Conservation (phyloP, 2,888 invertebrate genomes). For the Nomada lathburiana region DNA sequence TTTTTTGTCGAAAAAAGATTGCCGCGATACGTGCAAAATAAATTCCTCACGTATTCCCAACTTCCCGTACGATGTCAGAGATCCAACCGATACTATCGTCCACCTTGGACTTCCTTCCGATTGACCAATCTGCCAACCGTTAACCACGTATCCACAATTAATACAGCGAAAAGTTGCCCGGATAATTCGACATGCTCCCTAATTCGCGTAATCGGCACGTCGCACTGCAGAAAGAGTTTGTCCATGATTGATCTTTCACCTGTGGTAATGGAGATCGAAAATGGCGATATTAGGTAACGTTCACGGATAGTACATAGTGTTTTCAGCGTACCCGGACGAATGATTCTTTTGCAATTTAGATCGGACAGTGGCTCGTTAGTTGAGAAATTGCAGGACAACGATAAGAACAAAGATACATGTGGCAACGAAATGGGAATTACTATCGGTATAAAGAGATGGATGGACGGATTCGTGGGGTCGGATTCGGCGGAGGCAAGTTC, state of each 20-base stretch:
- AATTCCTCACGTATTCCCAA: slow-evolving; percentile 69
- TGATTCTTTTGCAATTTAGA: slow-evolving; percentile 23
- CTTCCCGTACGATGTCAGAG: slow-evolving; percentile 72
- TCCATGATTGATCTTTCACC: slow-evolving; percentile 80
- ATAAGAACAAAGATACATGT: slow-evolving; percentile 55
- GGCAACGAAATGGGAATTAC: slow-evolving; percentile 36
- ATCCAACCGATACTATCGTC: slow-evolving; percentile 68
- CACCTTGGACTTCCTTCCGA: slow-evolving; percentile 66
- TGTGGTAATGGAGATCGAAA: slow-evolving; percentile 63
- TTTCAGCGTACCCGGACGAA: neutral
- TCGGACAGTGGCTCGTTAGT: slow-evolving; percentile 53
- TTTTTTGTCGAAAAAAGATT: slow-evolving; percentile 36
- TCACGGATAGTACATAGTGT: too few relatives aligned
- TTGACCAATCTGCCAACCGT: slow-evolving; percentile 53
- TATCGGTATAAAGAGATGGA: slow-evolving; percentile 59
- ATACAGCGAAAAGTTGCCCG: slow-evolving; percentile 57
- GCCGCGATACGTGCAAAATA: slow-evolving; percentile 72
- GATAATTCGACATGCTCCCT: slow-evolving; percentile 62
- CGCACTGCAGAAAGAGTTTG: slow-evolving; percentile 75
- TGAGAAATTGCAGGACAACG: slow-evolving; percentile 59
- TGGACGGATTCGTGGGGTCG: slow-evolving; percentile 53
- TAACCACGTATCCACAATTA: slow-evolving; percentile 44
- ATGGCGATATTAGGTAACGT: slow-evolving; percentile 69
- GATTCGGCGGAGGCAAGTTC: slow-evolving; percentile 43
- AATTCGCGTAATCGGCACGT: slow-evolving; percentile 50